Conservation (phyloP, 2,888 invertebrate species). For the Hirtodrosophila confusa region DNA sequence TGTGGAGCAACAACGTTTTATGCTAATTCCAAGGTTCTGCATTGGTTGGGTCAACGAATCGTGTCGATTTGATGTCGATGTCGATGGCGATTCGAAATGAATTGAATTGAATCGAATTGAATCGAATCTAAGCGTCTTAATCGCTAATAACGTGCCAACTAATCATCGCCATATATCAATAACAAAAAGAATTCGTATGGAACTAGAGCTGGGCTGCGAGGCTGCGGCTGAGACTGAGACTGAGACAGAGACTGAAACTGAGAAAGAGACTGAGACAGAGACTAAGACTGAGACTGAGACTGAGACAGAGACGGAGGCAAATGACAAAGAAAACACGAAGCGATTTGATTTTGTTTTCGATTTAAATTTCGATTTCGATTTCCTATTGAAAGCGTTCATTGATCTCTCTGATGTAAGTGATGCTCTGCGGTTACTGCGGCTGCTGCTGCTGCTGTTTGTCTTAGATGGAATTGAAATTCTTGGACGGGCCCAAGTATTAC, state of each 20-base stretch:
- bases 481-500: slow-evolving; percentile 18
- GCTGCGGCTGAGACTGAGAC: not conserved
- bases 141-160: slow-evolving; percentile 60
- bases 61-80: slow-evolving; percentile 41
- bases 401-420: slow-evolving; percentile 60
- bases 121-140: slow-evolving; percentile 33
- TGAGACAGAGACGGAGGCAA: slow-evolving; percentile 6
- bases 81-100: slow-evolving; percentile 36
- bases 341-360: slow-evolving; percentile 30
- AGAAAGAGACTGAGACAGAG: too few relatives aligned
- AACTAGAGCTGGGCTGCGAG: slow-evolving; percentile 19
- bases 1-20: slow-evolving; percentile 68
- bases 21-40: slow-evolving; percentile 78
- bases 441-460: slow-evolving; percentile 12
- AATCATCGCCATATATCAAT: slow-evolving; percentile 52
- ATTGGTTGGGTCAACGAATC: slow-evolving; percentile 76
- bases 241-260: not conserved
- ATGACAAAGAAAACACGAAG: slow-evolving; percentile 38
- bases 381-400: slow-evolving; percentile 75
- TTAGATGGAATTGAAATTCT: slow-evolving; percentile 29
- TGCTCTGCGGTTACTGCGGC: not conserved
- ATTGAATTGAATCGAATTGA: slow-evolving; percentile 33
- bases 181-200: slow-evolving; percentile 20
- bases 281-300: not conserved
- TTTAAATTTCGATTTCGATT: slow-evolving; percentile 67